These are phyloP conservation scores for Notodonta dromedarius DNA, from an alignment of 2,888 invertebrate genomes.

Conservation along the genomic window DNA sequence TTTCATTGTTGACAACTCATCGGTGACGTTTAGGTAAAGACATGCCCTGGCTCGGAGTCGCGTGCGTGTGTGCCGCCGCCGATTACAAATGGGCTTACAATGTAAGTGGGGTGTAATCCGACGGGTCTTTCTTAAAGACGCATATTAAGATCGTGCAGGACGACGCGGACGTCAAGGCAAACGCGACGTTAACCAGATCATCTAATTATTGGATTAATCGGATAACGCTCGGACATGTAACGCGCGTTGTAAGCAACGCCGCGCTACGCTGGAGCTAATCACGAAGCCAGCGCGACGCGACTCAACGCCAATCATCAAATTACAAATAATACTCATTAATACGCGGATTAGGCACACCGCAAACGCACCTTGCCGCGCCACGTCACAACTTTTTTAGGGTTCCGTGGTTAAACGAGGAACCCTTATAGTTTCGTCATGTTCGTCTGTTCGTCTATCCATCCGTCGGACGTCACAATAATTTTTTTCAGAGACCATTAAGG, in stretches of 20 bases:
- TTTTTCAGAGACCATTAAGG: too few species aligned
- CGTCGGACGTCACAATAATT: too few species aligned
- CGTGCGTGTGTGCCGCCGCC: neutral
- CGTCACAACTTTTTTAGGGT: constrained; percentile 11
- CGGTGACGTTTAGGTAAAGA: neutral
- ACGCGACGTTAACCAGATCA: constrained; percentile 30
- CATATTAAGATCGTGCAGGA: neutral
- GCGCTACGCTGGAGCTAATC: constrained; percentile 12
- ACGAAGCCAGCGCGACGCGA: constrained; percentile 29
- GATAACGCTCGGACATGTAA: neutral
- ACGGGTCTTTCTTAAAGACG: neutral
- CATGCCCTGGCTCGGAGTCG: neutral
- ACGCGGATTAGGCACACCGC: constrained; percentile 16
- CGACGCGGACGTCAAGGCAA: neutral
- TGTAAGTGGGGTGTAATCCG: constrained; percentile 1
- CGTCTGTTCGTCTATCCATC: too few species aligned
- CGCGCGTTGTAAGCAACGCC: constrained; percentile 7
- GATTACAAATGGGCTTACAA: neutral
- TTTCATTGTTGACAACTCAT: too few species aligned
- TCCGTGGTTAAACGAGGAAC: too few species aligned
- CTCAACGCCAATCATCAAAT: constrained; percentile 29
- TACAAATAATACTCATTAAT: constrained; percentile 40
- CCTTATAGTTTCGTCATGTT: too few species aligned
- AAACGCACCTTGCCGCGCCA: constrained; percentile 9
- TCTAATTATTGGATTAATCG: constrained; percentile 30